These are phyloP conservation scores for Vesta saturnalis DNA, from an alignment of 2,888 invertebrate genomes.

Conservation along the genomic window DNA sequence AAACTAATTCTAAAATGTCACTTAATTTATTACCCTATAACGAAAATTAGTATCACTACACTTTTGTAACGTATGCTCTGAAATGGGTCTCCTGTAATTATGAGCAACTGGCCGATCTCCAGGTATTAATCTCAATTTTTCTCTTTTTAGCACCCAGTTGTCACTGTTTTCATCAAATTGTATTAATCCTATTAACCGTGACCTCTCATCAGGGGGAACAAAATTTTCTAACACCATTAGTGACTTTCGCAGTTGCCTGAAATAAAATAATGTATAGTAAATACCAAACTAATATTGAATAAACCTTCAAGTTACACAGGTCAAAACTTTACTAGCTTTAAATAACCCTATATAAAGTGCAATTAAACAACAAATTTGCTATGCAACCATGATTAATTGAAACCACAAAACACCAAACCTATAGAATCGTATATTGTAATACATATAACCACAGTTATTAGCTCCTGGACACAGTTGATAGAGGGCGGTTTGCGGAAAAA, in stretches of 20 bases:
- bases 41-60: conserved; percentile 44
- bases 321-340: too few relatives aligned
- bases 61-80: conserved; percentile 56
- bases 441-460: too few relatives aligned
- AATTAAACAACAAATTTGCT: too few relatives aligned
- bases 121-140: conserved; percentile 52
- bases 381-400: too few relatives aligned
- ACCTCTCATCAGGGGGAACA: conserved; percentile 84
- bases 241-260: conserved; percentile 85
- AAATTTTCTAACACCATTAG: conserved; percentile 90
- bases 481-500: too few relatives aligned
- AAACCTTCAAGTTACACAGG: too few relatives aligned
- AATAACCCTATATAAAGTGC: too few relatives aligned
- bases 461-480: too few relatives aligned
- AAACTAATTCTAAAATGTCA: neutral
- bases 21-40: conserved; percentile 54
- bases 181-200: conserved; percentile 76
- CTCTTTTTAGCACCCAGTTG: conserved; percentile 69
- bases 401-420: too few relatives aligned
- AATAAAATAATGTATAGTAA: conserved; percentile 38
- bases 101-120: conserved; percentile 57
- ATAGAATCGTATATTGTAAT: too few relatives aligned
- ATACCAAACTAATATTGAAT: too few relatives aligned
- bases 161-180: conserved; percentile 86
- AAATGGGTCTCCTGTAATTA: conserved; percentile 58